Evolutionary conservation across 2,888 invertebrate genomes (phyloP), one percentile per base, ranked within the genome.

Genomic region (Calephelis perditalis): DNA sequence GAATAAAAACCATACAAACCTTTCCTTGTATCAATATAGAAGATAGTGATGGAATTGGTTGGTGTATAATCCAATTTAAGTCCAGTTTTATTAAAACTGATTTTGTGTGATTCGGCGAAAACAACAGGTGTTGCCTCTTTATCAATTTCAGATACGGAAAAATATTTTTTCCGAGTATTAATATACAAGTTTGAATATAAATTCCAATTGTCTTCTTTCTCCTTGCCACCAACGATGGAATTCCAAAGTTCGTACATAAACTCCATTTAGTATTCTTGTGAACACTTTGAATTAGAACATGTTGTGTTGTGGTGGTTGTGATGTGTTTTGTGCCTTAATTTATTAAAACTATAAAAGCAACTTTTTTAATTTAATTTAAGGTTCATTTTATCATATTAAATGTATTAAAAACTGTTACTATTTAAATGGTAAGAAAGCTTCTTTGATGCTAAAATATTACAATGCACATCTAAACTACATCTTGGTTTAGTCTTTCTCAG

Each of bases 91-190:
- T 91, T 91, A 63, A 88, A 88, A 0, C 76, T 65, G 52, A 90
- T 88, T 60, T 86, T 82, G 62, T 91, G 92, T 2, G 91, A 81
- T 72, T 91, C 91, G 54, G 86, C 80, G 72, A 92, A 93, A 66
- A 94, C 93, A 63, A 94, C 89, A 0, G 94, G 92, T 44, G 77
- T 77, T 66, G 90, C 94, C 70, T 93, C 92, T 67, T 85, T 88
- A 74, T 95, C 94, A 58, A 91, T 74, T 71, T 93, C 93, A 49
- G 95, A 95, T 68, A 94, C 92, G 11, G 94, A 93, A 70, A 95
- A 84, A 69, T 90, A 92, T 79, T 95, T 95, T 80, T 93, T 93
- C 57, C 78, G 86, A 55, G 82, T 83, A 70, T 92, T 91, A 64
- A 91, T 76, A 75, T 92, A 93, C 58, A 92, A 76, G 56, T 76